These are phyloP conservation scores for Muntiacus muntjak DNA, from an alignment of 2,113 vertebrate genomes.

Conservation along the genomic window DNA sequence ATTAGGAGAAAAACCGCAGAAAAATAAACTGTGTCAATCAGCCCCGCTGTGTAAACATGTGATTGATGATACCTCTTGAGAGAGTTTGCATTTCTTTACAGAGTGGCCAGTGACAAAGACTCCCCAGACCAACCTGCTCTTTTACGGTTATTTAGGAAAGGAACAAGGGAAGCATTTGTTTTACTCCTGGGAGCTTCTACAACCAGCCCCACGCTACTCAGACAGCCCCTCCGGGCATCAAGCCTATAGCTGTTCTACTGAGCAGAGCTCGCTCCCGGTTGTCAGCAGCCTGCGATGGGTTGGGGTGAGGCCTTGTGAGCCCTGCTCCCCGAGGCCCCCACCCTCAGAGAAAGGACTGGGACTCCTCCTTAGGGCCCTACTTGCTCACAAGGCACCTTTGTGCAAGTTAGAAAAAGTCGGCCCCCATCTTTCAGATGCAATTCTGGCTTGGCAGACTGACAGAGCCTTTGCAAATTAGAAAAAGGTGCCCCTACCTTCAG, in stretches of 20 bases:
- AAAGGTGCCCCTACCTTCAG: constrained; percentile 21
- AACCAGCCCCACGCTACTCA: background rate
- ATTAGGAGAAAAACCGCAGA: constrained; percentile 58
- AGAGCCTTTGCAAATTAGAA: constrained; percentile 43
- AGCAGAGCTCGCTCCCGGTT: background rate
- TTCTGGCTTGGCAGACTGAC: constrained; percentile 21
- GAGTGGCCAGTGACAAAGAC: constrained; percentile 42
- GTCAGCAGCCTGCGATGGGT: fast-evolving
- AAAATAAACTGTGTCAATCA: constrained; percentile 73
- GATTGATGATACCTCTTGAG: constrained; percentile 49
- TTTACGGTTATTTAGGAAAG: constrained; percentile 58
- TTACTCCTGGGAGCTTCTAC: constrained; percentile 49
- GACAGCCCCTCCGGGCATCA: background rate
- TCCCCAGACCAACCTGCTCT: constrained; percentile 53
- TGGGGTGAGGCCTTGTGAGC: background rate
- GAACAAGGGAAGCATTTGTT: constrained; percentile 65
- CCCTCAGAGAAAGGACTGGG: background rate
- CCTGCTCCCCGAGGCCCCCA: background rate
- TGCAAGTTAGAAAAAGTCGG: background rate
- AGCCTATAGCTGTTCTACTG: background rate
- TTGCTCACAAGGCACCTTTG: background rate
- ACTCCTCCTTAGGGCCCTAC: background rate
- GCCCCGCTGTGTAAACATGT: constrained; percentile 59
- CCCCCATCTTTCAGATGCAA: background rate
- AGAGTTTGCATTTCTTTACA: constrained; percentile 49